Conservation (phyloP, 2,113 vertebrate genomes). For the human region DNA sequence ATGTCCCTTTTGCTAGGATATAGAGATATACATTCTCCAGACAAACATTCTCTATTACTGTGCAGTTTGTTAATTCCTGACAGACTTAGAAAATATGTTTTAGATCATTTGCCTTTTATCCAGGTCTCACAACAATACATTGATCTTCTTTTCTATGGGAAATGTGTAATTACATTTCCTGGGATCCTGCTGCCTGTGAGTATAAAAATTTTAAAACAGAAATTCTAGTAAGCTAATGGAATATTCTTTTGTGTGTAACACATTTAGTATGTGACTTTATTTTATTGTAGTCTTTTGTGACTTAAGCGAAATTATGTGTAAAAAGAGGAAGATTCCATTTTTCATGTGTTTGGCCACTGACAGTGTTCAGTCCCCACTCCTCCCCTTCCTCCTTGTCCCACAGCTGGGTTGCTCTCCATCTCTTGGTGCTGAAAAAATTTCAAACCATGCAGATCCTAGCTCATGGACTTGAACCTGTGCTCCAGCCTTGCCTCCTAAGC, state of each 20-base stretch:
- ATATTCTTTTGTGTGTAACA: not conserved
- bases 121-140: not conserved
- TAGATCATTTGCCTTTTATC: not conserved
- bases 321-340: not conserved
- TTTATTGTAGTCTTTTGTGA: not conserved
- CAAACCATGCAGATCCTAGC: fast-evolving
- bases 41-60: not conserved
- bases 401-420: no score
- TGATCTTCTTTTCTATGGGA: not conserved
- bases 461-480: fast-evolving
- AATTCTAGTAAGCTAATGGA: not conserved
- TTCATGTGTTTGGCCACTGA: not conserved
- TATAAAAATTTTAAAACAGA: not conserved
- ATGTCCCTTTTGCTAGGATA: no score
- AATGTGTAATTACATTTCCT: not conserved
- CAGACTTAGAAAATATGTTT: not conserved
- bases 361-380: fast-evolving
- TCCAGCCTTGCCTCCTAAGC: not conserved
- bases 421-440: not conserved
- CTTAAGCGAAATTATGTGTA: not conserved
- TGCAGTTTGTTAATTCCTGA: not conserved
- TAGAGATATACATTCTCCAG: not conserved
- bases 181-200: not conserved
- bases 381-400: fast-evolving
- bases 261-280: not conserved